Evolutionary conservation across 2,888 invertebrate species (phyloP).

Genomic region (Laspeyria flexula): DNA sequence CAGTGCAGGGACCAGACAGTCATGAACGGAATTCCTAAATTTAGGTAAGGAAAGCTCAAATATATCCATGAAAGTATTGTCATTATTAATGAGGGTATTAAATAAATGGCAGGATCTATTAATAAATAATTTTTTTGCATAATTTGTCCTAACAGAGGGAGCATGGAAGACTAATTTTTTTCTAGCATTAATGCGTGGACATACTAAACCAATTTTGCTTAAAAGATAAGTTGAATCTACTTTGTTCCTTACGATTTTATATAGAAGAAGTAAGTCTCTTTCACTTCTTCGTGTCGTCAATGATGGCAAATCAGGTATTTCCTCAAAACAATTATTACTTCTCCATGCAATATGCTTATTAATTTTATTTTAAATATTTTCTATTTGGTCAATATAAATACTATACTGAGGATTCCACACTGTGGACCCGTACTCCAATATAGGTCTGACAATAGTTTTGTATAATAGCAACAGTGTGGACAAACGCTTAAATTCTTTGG

Average conservation of each 20-base stretch:
- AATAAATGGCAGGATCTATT: not conserved
- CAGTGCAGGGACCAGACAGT: too few relatives aligned
- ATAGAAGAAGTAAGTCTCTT: not conserved
- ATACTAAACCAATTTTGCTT: slow-evolving; percentile 1
- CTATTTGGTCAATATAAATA: slow-evolving; percentile 4
- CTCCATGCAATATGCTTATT: slow-evolving; percentile 1
- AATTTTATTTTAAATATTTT: slow-evolving; percentile 3
- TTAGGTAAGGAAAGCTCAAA: too few relatives aligned
- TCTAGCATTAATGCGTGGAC: not conserved
- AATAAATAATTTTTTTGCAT: too few relatives aligned
- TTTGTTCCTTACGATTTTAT: not conserved
- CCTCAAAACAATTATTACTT: not conserved
- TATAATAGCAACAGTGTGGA: slow-evolving; percentile 4
- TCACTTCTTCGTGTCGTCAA: not conserved
- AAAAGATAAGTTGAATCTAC: not conserved
- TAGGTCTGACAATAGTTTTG: slow-evolving; percentile 3
- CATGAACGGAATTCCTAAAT: too few relatives aligned
- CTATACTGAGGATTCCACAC: slow-evolving; percentile 8
- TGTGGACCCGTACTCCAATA: slow-evolving; percentile 5
- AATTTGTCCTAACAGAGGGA: too few relatives aligned
- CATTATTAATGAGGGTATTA: too few relatives aligned
- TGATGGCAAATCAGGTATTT: not conserved
- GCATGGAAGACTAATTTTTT: too few relatives aligned
- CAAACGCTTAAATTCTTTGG: slow-evolving; percentile 2
- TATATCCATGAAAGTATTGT: too few relatives aligned